These are phyloP conservation scores for Passerculus sandwichensis DNA, from an alignment of 2,797 vertebrate species.

Conservation along the genomic window DNA sequence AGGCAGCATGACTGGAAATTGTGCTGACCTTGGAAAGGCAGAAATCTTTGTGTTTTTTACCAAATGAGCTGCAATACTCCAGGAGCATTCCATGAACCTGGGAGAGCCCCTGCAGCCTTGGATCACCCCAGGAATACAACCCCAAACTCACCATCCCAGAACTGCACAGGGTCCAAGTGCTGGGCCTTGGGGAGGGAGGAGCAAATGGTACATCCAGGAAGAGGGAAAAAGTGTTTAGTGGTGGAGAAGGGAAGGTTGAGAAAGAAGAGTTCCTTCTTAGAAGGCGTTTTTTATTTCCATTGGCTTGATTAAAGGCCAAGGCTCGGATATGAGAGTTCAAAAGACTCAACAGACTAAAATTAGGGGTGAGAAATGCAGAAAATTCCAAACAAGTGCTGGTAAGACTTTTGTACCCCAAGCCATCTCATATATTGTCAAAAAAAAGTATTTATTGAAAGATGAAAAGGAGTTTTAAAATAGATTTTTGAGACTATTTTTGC, in stretches of 20 bases:
- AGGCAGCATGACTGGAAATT: not conserved
- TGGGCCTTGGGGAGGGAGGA: not conserved
- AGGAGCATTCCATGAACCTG: not conserved
- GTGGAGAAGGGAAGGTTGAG: not conserved
- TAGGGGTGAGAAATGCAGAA: not conserved
- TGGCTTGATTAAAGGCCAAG: not conserved
- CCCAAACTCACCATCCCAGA: not conserved
- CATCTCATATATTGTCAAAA: not conserved
- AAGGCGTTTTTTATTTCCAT: not conserved
- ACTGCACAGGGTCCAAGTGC: not conserved
- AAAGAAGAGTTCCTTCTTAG: not conserved
- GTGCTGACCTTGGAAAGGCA: not conserved
- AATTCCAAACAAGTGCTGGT: not conserved
- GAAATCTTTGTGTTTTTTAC: not conserved
- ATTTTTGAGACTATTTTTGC: conserved; percentile 21
- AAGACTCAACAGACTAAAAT: not conserved
- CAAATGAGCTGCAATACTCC: not conserved
- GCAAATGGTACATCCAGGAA: not conserved
- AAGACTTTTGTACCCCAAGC: not conserved
- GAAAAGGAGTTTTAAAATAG: conserved; percentile 22
- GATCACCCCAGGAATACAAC: not conserved
- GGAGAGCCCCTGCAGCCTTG: not conserved
- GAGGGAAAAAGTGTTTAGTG: not conserved
- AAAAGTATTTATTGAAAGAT: conserved; percentile 5
- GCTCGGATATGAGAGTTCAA: not conserved